Evolutionary conservation across 2,888 invertebrate species (phyloP), one percentile per base, ranked within the genome.

Genomic region (Yponomeuta plumbellus): DNA sequence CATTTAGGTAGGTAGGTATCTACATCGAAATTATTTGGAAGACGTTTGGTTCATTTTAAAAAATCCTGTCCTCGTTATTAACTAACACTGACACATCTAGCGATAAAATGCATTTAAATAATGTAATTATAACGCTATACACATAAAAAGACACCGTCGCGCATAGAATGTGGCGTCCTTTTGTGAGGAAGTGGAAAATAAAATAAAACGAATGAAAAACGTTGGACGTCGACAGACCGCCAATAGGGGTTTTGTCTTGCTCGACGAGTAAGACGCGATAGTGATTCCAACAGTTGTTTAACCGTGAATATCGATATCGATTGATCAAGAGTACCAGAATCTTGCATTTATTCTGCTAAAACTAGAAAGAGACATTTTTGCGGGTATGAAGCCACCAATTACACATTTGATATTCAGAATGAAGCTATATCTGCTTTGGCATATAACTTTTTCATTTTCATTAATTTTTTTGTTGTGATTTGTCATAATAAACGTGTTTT

Each of bases 151-250:
- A 21, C 39, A 40, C 66, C 67, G 67, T 66, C 67, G 73, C 72
- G 76, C 74, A 75, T 79, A 83, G 82, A 83, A 84, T 81, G 80
- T 82, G 78, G 71, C 79, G 80, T 87, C 84, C 82, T 84, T 79
- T 78, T 80, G 79, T 72, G 76, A 83, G 84, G 85, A 86, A 85
- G 83, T 83, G 77, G 75, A 79, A 74, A 77, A 75, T 70, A 81
- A 84, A 80, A 76, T 74, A 73, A 78, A 78, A 82, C 77, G 81
- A 75, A 75, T 13, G 21, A 73, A 67, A 67, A 67, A 70, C 74
- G 44, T 52, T 52, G 44, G 79, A 78, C 77, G 81, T 83, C 81
- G 56, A 26, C 64, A 80, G 79, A 77, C 80, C 82, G 85, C 84
- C 85, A 82, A 82, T 83, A 80, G 79, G 75, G 77, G 74, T 79